Percentiles rank a stretch among this genome's conserved stretches.
Evolutionary conservation across 2,113 vertebrate species (phyloP).

Genomic region (Vanacampus margaritifer): DNA sequence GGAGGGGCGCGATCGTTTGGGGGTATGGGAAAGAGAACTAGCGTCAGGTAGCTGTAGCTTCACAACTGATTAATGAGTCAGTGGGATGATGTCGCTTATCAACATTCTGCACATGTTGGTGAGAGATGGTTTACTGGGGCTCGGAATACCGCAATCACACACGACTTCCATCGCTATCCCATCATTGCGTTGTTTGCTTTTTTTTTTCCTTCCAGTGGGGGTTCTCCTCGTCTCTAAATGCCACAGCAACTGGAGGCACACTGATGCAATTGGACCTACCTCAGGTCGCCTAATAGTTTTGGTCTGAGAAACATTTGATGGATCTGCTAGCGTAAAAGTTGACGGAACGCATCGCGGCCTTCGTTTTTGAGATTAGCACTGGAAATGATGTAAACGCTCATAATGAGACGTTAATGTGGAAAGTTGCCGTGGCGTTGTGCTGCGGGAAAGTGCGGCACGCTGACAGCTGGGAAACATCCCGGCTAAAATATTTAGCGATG

Average conservation of each 20-base stretch:
- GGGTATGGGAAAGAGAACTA: slow-evolving; percentile 62
- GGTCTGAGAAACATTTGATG: slow-evolving; percentile 28
- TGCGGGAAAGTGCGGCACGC: slow-evolving; percentile 10
- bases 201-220: slow-evolving; percentile 26
- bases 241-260: slow-evolving; percentile 18
- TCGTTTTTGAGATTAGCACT: slow-evolving; percentile 50
- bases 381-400: slow-evolving; percentile 57
- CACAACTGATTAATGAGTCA: slow-evolving; percentile 76
- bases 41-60: slow-evolving; percentile 71
- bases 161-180: slow-evolving; percentile 58
- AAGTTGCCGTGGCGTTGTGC: slow-evolving; percentile 27
- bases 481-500: slow-evolving; percentile 27
- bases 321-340: slow-evolving; percentile 35
- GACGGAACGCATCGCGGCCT: slow-evolving; percentile 23
- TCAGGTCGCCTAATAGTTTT: slow-evolving; percentile 21
- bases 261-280: slow-evolving; percentile 43
- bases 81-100: slow-evolving; percentile 74
- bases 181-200: slow-evolving; percentile 52
- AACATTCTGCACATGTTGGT: slow-evolving; percentile 66
- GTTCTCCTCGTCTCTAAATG: slow-evolving; percentile 12
- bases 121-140: slow-evolving; percentile 57
- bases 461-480: slow-evolving; percentile 17
- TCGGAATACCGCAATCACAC: slow-evolving; percentile 64
- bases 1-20: slow-evolving; percentile 41
- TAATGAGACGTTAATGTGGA: slow-evolving; percentile 45